phyloP scores from a whole-genome alignment of 2,888 invertebrate genomes.

The Hyles lineata region DNA sequence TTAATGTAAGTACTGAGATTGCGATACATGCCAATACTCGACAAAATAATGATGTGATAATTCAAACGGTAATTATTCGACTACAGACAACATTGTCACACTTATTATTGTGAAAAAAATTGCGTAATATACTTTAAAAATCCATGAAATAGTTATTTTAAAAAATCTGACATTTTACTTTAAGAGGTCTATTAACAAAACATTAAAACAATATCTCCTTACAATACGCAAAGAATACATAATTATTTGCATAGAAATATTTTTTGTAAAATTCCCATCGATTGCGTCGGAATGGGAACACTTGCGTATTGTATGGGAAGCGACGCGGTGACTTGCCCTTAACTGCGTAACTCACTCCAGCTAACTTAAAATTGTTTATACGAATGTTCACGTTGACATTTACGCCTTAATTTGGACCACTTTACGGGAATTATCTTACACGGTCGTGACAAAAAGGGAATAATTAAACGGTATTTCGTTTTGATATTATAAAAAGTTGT shows the following conservation, averaged over 20 bases:
- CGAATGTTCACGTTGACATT: constrained; percentile 38
- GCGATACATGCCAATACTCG: no score
- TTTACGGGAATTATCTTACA: constrained; percentile 38
- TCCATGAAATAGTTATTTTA: no score
- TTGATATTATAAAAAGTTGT: constrained; percentile 47
- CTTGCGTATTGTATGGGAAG: constrained; percentile 11
- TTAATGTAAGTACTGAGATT: no score
- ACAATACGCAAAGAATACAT: not conserved
- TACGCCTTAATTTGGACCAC: constrained; percentile 40
- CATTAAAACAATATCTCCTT: no score
- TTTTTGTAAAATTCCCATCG: not conserved
- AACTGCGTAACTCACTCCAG: constrained; percentile 17
- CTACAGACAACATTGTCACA: no score
- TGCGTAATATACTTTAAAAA: no score
- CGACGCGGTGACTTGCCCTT: constrained; percentile 3
- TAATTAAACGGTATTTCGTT: constrained; percentile 44
- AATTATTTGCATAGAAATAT: not conserved
- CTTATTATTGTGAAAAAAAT: no score
- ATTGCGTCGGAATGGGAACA: not conserved
- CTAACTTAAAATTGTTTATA: constrained; percentile 12
- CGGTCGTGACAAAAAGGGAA: constrained; percentile 37
- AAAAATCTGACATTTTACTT: no score
- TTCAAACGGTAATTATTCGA: no score
- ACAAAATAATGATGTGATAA: no score
- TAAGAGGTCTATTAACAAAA: no score